These are phyloP conservation scores for Conus ventricosus DNA, from an alignment of 1,140 invertebrate genomes.

Conservation along the genomic window DNA sequence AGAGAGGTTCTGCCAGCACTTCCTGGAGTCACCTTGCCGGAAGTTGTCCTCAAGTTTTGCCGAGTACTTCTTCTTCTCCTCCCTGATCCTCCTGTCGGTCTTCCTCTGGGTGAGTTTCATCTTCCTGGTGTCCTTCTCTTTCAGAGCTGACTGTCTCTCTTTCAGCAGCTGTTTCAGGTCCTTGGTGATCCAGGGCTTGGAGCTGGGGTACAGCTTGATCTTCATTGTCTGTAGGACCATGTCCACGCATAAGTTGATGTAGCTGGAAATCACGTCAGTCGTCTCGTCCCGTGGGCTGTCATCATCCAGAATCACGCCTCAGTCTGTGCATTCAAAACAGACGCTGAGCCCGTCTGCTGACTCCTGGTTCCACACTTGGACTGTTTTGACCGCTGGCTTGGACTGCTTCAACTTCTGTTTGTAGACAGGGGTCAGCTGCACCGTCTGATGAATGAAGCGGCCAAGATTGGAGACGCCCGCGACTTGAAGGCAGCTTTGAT, in stretches of 20 bases:
- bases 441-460: neutral
- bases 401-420: neutral
- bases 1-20: neutral
- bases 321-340: slow-evolving; percentile 24
- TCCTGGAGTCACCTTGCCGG: neutral
- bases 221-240: neutral
- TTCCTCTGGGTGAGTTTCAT: neutral
- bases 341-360: neutral
- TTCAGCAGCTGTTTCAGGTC: neutral
- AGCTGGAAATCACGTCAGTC: neutral
- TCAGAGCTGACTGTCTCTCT: neutral
- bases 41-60: neutral
- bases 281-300: neutral
- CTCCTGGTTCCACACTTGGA: neutral
- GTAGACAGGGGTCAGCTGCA: slow-evolving; percentile 10
- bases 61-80: neutral
- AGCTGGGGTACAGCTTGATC: neutral
- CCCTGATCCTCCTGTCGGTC: neutral
- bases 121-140: neutral
- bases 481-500: slow-evolving; percentile 21
- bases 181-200: neutral
- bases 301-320: neutral
- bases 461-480: neutral
- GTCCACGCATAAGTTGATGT: slow-evolving; percentile 26
- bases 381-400: neutral